Evolutionary conservation across 1,140 invertebrate genomes (phyloP), one percentile per base, ranked within the genome.

Genomic region (Drepana arcuata): DNA sequence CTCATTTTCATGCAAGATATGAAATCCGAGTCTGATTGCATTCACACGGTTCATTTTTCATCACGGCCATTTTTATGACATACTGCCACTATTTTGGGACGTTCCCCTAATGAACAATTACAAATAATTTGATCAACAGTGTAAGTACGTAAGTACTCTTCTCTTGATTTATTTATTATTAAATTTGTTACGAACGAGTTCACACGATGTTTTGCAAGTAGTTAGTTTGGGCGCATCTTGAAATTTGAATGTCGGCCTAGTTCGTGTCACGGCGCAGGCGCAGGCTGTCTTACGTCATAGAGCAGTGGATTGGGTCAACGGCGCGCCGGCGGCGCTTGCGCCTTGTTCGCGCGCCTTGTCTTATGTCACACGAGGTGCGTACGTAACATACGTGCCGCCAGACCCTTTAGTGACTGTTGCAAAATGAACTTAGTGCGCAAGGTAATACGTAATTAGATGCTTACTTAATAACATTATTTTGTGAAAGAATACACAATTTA

Each of bases 171-270:
- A 13, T 10, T 37, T 28, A 28, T 37, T 13, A 13, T 13, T 13
- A 14, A 4, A 30, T 30, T 30, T 14, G 10, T 30, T 2, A 30
- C 30, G 4, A 33, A 27, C 36, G 40, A 28, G 18, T 33, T 40
- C 36, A 32, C 36, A 25, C 40, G 31, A 30, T 15, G 38, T 65
- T 69, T 46, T 55, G 60, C 52, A 69, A 77, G 59, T 54, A 49
- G 65, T 75, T 60, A 64, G 56, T 65, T 73, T 64, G 51, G 61
- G 62, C 54, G 61, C 58, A 68, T 77, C 67, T 65, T 44, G 28
- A 18, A 35, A 10, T 2, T 37, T 29, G 31, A 47, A 41, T 41
- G 37, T 55, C 58, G 71, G 64, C 74, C 74, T 49, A 71, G 69
- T 72, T 74, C 38, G 41, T 36, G 42, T 32, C 43, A 32, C 34